Conservation (phyloP, 2,797 vertebrate genomes). For the Otus scops region DNA sequence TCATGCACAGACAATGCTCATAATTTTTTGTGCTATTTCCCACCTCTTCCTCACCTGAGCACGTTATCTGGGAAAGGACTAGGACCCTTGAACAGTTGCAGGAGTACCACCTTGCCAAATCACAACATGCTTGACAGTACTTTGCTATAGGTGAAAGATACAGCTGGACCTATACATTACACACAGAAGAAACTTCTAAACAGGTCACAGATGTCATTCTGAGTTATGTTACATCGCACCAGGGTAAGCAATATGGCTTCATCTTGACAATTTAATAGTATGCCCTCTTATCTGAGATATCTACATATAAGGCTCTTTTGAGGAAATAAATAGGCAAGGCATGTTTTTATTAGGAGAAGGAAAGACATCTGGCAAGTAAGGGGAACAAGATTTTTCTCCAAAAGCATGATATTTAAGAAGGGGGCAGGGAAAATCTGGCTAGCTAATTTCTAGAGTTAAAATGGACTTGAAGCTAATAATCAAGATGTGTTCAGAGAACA, state of each 20-base stretch:
- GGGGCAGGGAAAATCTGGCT: not conserved
- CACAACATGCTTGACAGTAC: not conserved
- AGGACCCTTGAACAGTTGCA: not conserved
- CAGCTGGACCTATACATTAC: not conserved
- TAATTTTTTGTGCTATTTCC: not conserved
- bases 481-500: not conserved
- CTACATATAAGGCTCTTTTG: not conserved
- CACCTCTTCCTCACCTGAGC: not conserved
- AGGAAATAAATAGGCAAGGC: not conserved
- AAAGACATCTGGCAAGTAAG: not conserved
- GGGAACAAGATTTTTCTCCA: not conserved
- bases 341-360: not conserved
- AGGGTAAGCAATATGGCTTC: not conserved
- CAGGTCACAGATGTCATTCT: not conserved
- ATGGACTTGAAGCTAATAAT: not conserved
- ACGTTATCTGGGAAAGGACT: not conserved
- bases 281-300: not conserved
- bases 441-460: not conserved
- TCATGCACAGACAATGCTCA: fast-evolving
- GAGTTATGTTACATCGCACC: not conserved
- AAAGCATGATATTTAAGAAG: not conserved
- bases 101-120: not conserved
- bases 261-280: not conserved
- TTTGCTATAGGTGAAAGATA: not conserved
- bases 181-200: not conserved